Evolutionary conservation across 2,113 vertebrate species (phyloP).

Genomic region (Aphyosemion australe): DNA sequence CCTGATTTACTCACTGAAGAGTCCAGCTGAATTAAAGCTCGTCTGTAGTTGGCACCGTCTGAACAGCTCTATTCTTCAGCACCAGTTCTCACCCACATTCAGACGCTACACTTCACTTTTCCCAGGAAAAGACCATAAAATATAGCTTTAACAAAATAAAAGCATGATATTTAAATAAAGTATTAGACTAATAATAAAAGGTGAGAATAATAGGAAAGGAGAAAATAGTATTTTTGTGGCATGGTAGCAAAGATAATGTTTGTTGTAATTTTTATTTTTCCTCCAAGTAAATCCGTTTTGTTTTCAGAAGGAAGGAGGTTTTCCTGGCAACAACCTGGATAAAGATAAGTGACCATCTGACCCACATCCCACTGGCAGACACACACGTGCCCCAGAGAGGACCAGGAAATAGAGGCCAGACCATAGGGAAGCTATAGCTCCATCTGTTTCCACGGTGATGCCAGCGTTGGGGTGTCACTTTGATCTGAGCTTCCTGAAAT

Average conservation of each 20-base stretch:
- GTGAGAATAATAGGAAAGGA: no score
- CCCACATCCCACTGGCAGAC: slow-evolving; percentile 74
- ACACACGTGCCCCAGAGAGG: slow-evolving; percentile 68
- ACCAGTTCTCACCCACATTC: slow-evolving; percentile 32
- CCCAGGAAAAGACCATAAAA: slow-evolving; percentile 22
- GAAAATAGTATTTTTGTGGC: no score
- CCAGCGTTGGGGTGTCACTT: slow-evolving; percentile 60
- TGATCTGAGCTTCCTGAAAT: slow-evolving; percentile 54
- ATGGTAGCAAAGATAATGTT: no score
- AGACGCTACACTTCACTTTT: slow-evolving; percentile 24
- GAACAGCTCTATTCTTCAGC: slow-evolving; percentile 61
- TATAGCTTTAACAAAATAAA: background rate
- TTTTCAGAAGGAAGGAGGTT: slow-evolving; percentile 57
- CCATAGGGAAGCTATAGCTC: slow-evolving; percentile 69
- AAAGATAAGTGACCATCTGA: slow-evolving; percentile 78
- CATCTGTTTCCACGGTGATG: slow-evolving; percentile 74
- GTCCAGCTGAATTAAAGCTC: slow-evolving; percentile 30
- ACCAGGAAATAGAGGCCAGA: slow-evolving; percentile 76
- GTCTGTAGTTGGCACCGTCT: slow-evolving; percentile 39
- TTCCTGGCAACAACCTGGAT: slow-evolving; percentile 57
- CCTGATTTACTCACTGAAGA: slow-evolving; percentile 20
- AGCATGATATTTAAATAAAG: no score
- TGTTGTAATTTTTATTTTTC: slow-evolving; percentile 32
- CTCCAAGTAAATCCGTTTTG: slow-evolving; percentile 36
- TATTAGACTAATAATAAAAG: no score